Evolutionary conservation across 2,797 vertebrate species (phyloP), one percentile per base, ranked within the genome.

Genomic region (Ataeniobius toweri): DNA sequence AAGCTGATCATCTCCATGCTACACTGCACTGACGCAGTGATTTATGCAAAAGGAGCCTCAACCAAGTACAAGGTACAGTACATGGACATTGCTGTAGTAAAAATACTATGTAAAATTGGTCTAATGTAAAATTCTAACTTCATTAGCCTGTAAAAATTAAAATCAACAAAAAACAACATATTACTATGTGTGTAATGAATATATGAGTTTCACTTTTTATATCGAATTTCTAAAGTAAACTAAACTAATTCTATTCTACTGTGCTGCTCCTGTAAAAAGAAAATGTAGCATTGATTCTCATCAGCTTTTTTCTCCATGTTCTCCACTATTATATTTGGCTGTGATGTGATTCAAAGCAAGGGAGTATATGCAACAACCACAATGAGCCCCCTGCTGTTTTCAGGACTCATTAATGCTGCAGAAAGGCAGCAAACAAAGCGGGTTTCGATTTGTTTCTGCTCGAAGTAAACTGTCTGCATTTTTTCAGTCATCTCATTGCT

Each of bases 381-480:
- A 75, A 2, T 74, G 28, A 73, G 20, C 41, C 36, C 36, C n/a
- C 39, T 80, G 77, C 2, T 69, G 63, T 81, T 76, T 76, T 36
- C 76, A 61, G 69, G 71, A 76, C 74, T 83, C 76, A 80, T 86
- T 88, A 84, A 76, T 26, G 44, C 55, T 13, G 44, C 71, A 73
- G 73, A 79, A 79, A 73, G 78, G 26, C 28, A 50, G 22, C n/a
- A 3, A 28, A 73, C 67, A 71, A 44, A 77, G n/a, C 16, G 5
- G 55, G 9, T 72, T 86, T 69, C 0, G 2, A 84, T 88, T 71
- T 73, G 55, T 78, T 75, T 72, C 3, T 14, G 9, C 48, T 75
- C 63, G 51, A 86, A 70, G 20, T 67, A 46, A 76, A 77, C 67
- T 74, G 6, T 8, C 46, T 71, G 14, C 46, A 9, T 74, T 82